Percentiles rank a stretch among this genome's conserved stretches.
Conservation (phyloP, 1,140 invertebrate species). For the Eupristina koningsbergeri region DNA sequence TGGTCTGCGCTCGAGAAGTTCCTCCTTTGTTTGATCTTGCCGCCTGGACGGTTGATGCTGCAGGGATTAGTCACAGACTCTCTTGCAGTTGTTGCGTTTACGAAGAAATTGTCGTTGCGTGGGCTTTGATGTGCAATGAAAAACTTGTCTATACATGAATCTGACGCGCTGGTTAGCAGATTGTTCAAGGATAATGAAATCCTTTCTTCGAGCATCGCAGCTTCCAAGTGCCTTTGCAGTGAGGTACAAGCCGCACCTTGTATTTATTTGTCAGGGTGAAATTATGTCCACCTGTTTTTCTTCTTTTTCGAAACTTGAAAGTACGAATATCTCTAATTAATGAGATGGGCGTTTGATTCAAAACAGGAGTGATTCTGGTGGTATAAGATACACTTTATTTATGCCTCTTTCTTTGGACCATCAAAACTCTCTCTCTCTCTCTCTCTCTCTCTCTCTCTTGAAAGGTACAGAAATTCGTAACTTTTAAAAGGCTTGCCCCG, state of each 20-base stretch:
- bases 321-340: no score
- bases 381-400: no score
- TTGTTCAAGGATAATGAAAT: not conserved
- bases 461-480: not conserved
- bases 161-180: not conserved
- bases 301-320: no score
- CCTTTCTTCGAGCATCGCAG: not conserved
- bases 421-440: no score
- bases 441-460: not conserved
- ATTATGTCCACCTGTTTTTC: no score
- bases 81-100: not conserved
- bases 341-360: no score
- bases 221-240: not conserved
- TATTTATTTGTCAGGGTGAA: no score
- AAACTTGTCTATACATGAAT: constrained; percentile 3
- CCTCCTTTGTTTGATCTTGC: constrained; percentile 25
- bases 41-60: not conserved
- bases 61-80: constrained; percentile 25
- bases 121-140: not conserved
- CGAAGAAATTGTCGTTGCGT: constrained; percentile 20
- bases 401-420: no score
- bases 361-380: no score
- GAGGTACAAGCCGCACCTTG: not conserved
- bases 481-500: not conserved
- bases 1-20: constrained; percentile 2